These are phyloP conservation scores for Stenolophus ochropezus DNA, from an alignment of 2,888 invertebrate species.

Conservation along the genomic window DNA sequence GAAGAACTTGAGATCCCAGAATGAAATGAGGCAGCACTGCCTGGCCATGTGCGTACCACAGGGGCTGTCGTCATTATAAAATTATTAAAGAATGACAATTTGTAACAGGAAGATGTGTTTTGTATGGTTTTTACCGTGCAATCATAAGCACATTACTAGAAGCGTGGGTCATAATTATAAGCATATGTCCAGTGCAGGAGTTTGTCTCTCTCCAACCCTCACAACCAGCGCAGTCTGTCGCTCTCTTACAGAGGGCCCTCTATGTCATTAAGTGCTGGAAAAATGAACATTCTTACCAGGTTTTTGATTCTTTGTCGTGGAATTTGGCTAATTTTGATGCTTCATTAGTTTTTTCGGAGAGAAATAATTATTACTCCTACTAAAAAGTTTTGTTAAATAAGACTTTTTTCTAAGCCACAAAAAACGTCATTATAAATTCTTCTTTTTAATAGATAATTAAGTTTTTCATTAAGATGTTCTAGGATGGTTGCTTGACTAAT, in stretches of 20 bases:
- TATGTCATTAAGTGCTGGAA: slow-evolving; percentile 53
- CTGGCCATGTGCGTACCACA: slow-evolving; percentile 9
- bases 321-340: slow-evolving; percentile 29
- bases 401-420: neutral
- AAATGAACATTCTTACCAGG: slow-evolving; percentile 38
- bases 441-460: slow-evolving; percentile 6
- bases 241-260: neutral
- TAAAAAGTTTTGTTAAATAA: slow-evolving; percentile 1
- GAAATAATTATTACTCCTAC: slow-evolving; percentile 29
- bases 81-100: slow-evolving; percentile 73
- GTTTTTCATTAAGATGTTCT: slow-evolving; percentile 3
- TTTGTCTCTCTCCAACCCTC: slow-evolving; percentile 63
- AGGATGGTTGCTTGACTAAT: neutral
- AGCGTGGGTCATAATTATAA: slow-evolving; percentile 71
- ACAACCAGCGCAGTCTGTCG: neutral
- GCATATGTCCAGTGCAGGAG: slow-evolving; percentile 69
- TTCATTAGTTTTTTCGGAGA: slow-evolving; percentile 31
- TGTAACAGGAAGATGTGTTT: slow-evolving; percentile 73
- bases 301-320: slow-evolving; percentile 28
- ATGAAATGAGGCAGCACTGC: slow-evolving; percentile 17
- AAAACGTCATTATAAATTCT: slow-evolving; percentile 25
- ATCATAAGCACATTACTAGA: slow-evolving; percentile 70
- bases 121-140: slow-evolving; percentile 73
- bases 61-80: slow-evolving; percentile 68
- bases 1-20: neutral